Conservation (phyloP, 2,797 vertebrate species). For the Simalia tracyae region DNA sequence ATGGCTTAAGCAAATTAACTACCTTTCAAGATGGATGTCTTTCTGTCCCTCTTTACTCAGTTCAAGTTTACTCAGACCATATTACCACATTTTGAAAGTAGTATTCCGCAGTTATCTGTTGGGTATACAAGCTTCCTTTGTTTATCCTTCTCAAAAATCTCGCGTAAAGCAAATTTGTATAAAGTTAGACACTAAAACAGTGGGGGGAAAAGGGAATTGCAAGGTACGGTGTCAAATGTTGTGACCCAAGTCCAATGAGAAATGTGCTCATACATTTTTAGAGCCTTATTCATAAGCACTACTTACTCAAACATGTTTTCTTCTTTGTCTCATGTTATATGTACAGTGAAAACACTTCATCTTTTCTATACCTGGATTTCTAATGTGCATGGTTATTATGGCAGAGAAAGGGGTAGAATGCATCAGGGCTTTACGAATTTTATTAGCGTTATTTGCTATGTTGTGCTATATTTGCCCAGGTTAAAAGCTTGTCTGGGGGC, state of each 20-base stretch:
- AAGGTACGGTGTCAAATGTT: neutral
- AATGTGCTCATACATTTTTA: neutral
- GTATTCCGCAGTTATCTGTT: neutral
- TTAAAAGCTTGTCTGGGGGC: neutral
- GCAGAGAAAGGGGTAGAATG: neutral
- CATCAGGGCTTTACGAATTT: neutral
- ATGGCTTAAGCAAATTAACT: neutral
- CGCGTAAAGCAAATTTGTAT: neutral
- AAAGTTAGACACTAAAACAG: neutral
- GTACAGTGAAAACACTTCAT: neutral
- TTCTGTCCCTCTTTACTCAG: neutral
- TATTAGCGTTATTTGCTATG: neutral
- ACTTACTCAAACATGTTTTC: neutral
- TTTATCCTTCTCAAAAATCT: neutral
- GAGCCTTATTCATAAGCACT: neutral
- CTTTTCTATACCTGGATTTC: neutral
- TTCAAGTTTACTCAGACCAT: neutral
- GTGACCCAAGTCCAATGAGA: neutral
- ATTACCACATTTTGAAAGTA: neutral
- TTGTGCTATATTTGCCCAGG: neutral
- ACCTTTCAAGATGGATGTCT: neutral
- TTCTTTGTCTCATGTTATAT: neutral
- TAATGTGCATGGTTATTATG: neutral
- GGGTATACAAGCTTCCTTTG: neutral
- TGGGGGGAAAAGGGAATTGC: neutral